Percentiles rank a stretch among this genome's conserved stretches.
These are phyloP conservation scores for Gymnothorax javanicus DNA, from an alignment of 2,797 vertebrate genomes.

Conservation along the genomic window DNA sequence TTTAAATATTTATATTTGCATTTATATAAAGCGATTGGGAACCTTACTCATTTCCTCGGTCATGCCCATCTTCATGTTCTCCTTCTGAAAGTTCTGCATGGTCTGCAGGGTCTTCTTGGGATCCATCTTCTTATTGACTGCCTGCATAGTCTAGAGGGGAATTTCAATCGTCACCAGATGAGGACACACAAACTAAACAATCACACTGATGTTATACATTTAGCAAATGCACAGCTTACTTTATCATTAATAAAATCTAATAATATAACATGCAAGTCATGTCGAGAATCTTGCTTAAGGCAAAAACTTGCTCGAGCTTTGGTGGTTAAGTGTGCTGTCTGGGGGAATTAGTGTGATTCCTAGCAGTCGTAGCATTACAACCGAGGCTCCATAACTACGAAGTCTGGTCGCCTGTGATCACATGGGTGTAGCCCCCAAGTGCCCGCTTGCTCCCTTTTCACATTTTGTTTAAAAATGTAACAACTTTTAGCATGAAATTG, in stretches of 20 bases:
- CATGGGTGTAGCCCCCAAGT: no score
- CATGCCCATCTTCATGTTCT: slow-evolving; percentile 99
- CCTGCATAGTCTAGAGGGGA: slow-evolving; percentile 87
- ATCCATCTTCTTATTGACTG: slow-evolving; percentile 98
- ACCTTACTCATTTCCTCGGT: slow-evolving; percentile 97
- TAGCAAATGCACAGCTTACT: not conserved
- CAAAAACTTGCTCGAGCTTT: not conserved
- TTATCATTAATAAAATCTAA: not conserved
- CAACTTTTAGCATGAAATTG: no score
- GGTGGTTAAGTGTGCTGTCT: no score
- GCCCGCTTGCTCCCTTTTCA: no score
- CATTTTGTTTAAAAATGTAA: no score
- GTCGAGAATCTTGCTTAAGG: not conserved
- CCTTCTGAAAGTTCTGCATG: slow-evolving; percentile 98
- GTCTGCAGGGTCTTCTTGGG: slow-evolving; percentile 96
- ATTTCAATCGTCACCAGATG: not conserved
- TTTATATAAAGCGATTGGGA: not conserved
- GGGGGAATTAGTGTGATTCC: not conserved
- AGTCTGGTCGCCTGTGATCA: no score
- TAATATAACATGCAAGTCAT: not conserved
- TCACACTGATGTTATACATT: not conserved
- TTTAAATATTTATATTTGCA: not conserved
- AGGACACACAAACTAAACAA: not conserved
- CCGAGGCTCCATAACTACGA: not conserved
- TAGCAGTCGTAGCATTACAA: not conserved